Evolutionary conservation across 2,888 invertebrate species (phyloP).

Genomic region (Plemyria rubiginata): DNA sequence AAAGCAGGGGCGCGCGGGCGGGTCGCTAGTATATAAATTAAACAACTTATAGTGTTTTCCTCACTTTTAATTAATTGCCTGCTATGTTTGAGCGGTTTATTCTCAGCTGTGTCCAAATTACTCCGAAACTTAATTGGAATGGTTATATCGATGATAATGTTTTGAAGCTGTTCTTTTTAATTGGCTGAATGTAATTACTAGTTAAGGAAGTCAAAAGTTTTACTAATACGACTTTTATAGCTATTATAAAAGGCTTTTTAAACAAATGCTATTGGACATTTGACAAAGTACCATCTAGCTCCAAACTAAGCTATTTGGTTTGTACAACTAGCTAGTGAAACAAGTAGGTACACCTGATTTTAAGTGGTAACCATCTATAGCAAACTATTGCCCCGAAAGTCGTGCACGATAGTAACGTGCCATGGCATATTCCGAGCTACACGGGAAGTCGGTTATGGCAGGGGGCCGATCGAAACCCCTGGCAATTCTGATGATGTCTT

Average conservation of each 20-base stretch:
- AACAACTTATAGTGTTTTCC: too few relatives aligned
- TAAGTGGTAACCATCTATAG: not conserved
- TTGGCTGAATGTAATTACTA: constrained; percentile 22
- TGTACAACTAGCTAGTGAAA: not conserved
- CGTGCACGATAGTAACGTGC: too few relatives aligned
- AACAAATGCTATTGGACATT: not conserved
- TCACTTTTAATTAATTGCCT: too few relatives aligned
- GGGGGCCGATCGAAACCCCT: too few relatives aligned
- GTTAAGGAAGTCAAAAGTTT: constrained; percentile 16
- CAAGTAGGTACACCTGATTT: not conserved
- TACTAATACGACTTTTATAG: constrained; percentile 15
- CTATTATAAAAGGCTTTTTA: constrained; percentile 9
- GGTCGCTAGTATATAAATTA: too few relatives aligned
- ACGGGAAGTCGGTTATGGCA: too few relatives aligned
- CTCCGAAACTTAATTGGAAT: constrained; percentile 20
- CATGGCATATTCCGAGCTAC: too few relatives aligned
- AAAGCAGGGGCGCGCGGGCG: too few relatives aligned
- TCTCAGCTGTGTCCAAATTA: not conserved
- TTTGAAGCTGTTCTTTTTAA: constrained; percentile 20
- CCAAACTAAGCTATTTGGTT: too few relatives aligned
- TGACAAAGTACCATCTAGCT: too few relatives aligned
- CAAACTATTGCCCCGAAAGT: too few relatives aligned
- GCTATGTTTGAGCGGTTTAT: not conserved
- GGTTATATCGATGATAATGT: constrained; percentile 19
- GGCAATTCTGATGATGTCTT: too few relatives aligned